Evolutionary conservation across 2,113 vertebrate species (phyloP), one percentile per base, ranked within the genome.

Genomic region (Callithrix jacchus): DNA sequence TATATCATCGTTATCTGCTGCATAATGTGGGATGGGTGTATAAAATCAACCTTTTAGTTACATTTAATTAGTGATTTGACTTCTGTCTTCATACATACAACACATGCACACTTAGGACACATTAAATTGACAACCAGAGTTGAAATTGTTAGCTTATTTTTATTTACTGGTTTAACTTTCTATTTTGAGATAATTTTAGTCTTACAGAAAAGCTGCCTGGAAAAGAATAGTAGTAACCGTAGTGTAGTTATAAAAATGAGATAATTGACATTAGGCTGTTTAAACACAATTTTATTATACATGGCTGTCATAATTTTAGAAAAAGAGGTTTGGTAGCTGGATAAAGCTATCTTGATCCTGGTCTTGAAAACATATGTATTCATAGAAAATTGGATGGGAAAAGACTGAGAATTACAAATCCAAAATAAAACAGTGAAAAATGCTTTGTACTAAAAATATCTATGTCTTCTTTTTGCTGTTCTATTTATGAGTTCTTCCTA

Each of bases 121-220:
- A 70, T 83, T 84, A 92, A 71, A 76, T 35, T 73, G 23, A 76
- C 12, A 1, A 37, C 8, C 0, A 58, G 14, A 71, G 54, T 81
- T 85, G 81, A 91, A 92, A 79, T 96, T 95, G 23, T 88, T 61
- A 81, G 8, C 37, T 61, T 93, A 32, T 90, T 73, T 64, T 83
- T 71, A 13, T 84, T 81, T 76, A 68, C 16, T 71, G 4, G 40
- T 21, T 80, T 80, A 83, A 27, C 3, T 71, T 92, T 93, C 35
- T 61, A 84, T 89, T 85, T 88, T 81, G 12, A 87, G 94, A 70
- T 58, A 84, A 52, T 56, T 81, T 93, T 54, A 92, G 2, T n/a
- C 10, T 79, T 35, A 45, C 54, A 88, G 20, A 93, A 97, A 85
- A 80, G 79, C 84, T 88, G 13, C 66, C 18, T 30, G 77, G 52